Evolutionary conservation across 2,888 invertebrate species (phyloP), one percentile per base, ranked within the genome.

Genomic region (Eupithecia dodoneata): DNA sequence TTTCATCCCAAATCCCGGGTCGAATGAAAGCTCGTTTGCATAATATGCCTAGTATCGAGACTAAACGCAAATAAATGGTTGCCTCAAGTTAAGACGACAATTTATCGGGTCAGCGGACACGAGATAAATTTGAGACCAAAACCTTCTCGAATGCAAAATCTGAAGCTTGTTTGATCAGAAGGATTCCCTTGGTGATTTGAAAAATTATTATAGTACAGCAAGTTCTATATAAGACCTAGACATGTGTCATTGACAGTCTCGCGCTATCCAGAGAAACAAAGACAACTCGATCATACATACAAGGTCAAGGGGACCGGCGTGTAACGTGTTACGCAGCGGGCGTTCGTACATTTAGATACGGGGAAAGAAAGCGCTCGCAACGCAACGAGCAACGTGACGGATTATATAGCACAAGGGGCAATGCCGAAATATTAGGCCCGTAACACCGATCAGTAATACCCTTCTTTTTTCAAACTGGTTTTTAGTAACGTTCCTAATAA

Each of bases 41-140:
- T 93, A 91, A 92, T 90, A 90, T 86, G 88, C 88, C 88, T 84
- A 89, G 90, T 89, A 91, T 90, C 86, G 86, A 85, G 88, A 88
- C 90, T 91, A 90, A 92, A 91, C 89, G 89, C 89, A 92, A 93
- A 93, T 92, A 92, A 92, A 93, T 91, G 91, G 89, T 89, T 89
- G 85, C 87, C 87, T 88, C 88, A 87, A 92, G 90, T 91, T 91
- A 91, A 92, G 91, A 90, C 88, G 90, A 90, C 92, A 92, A 92
- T 93, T 92, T 92, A 84, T 85, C 92, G 92, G 91, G 91, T 91
- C 92, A 90, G 87, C 89, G 91, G 85, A 88, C 88, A 86, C 85
- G 84, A 89, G 90, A 91, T 90, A 91, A 90, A 92, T 92, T 91
- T 90, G 85, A 88, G 84, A 86, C 83, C 85, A 88, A 69, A 87